A percentile compares a stretch with the other conserved stretches of the same genome.
phyloP scores from a whole-genome alignment of 2,797 vertebrate genomes.

The Cossypha caffra region DNA sequence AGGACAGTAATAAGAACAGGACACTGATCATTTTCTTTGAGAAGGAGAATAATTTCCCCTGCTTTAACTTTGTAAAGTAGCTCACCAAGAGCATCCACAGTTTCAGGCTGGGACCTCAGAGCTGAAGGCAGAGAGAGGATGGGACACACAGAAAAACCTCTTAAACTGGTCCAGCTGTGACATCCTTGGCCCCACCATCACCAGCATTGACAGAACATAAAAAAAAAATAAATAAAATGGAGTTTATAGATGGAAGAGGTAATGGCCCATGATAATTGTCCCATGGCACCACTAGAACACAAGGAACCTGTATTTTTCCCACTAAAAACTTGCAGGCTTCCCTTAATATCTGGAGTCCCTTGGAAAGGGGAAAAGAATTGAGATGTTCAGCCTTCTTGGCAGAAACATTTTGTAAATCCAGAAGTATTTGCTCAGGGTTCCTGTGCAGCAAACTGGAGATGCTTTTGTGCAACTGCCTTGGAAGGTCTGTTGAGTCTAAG shows the following conservation, averaged over 20 bases:
- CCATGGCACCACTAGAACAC: background rate
- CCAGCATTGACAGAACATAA: background rate
- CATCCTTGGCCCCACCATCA: background rate
- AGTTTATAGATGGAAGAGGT: background rate
- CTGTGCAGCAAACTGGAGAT: background rate
- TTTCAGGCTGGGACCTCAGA: background rate
- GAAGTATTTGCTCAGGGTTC: background rate
- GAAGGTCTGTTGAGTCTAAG: background rate
- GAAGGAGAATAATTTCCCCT: background rate
- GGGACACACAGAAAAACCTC: background rate
- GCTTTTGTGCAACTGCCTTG: background rate
- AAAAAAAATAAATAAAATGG: background rate
- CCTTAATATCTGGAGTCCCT: rapidly evolving
- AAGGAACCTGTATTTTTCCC: background rate
- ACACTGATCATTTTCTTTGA: background rate
- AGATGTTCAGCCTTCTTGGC: background rate
- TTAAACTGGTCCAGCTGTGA: no score
- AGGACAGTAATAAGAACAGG: background rate
- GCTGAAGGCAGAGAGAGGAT: background rate
- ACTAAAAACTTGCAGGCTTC: background rate
- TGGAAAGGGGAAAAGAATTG: background rate
- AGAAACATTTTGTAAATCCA: background rate
- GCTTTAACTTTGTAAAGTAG: background rate
- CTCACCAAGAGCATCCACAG: background rate
- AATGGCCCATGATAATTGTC: background rate